Evolutionary conservation across 2,113 vertebrate species (phyloP).

Genomic region (Leuciscus idus): DNA sequence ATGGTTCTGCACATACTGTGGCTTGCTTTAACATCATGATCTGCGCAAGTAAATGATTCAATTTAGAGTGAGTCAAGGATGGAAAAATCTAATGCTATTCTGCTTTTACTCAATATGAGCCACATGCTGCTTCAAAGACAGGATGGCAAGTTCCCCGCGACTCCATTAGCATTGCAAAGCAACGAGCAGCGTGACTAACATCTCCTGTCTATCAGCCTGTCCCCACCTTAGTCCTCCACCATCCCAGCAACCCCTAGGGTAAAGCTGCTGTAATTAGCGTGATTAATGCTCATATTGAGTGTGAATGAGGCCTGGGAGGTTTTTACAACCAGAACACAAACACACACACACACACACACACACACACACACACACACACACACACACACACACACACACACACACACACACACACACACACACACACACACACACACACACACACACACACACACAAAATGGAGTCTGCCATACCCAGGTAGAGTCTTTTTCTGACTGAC

Average conservation of each 20-base stretch:
- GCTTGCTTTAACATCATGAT: not conserved
- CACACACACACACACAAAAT: not conserved
- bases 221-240: constrained; percentile 23
- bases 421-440: too few relatives aligned
- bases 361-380: not conserved
- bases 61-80: not conserved
- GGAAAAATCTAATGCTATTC: constrained; percentile 12
- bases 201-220: constrained; percentile 34
- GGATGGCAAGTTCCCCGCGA: not conserved
- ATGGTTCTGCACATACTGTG: not conserved
- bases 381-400: not conserved
- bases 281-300: constrained; percentile 47
- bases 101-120: not conserved
- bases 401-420: not conserved
- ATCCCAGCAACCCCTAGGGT: constrained; percentile 17
- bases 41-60: not conserved
- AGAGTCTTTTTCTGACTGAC: constrained; percentile 1
- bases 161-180: constrained; percentile 22
- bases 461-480: constrained; percentile 20
- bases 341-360: not conserved
- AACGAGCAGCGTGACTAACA: constrained; percentile 18
- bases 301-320: constrained; percentile 31
- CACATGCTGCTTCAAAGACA: constrained; percentile 3
- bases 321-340: not conserved
- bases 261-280: constrained; percentile 37